These are phyloP conservation scores for Gambelia wislizenii DNA, from an alignment of 2,797 vertebrate genomes.

Conservation along the genomic window DNA sequence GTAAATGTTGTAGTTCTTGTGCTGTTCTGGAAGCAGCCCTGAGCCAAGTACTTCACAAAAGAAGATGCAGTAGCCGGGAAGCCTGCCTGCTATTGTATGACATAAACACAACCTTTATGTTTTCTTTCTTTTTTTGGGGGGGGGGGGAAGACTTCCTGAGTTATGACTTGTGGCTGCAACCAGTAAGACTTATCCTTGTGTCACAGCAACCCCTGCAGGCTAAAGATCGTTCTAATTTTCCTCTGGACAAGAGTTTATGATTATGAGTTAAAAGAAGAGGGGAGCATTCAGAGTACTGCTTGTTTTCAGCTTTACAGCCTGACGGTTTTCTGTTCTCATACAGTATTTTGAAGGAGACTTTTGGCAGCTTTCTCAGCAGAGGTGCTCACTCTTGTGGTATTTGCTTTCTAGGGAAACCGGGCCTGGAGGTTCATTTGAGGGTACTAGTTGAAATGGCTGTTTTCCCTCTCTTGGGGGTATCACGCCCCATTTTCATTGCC, in stretches of 20 bases:
- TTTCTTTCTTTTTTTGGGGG: constrained; percentile 11
- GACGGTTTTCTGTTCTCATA: not conserved
- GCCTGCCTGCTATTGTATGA: constrained; percentile 67
- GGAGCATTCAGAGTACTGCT: constrained; percentile 22
- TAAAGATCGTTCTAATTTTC: constrained; percentile 61
- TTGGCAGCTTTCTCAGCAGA: constrained; percentile 5
- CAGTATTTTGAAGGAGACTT: not conserved
- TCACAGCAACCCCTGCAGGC: constrained; percentile 83
- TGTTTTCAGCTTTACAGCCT: not conserved
- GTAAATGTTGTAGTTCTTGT: constrained; percentile 74
- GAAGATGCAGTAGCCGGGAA: constrained; percentile 70
- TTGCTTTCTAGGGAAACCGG: not conserved
- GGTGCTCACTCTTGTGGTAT: not conserved
- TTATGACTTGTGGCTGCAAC: constrained; percentile 70
- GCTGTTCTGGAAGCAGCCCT: constrained; percentile 77
- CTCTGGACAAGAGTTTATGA: constrained; percentile 27
- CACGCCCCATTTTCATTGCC: not conserved
- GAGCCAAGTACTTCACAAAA: constrained; percentile 73
- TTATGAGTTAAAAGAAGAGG: constrained; percentile 28
- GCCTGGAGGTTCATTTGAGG: not conserved
- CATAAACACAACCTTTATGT: constrained; percentile 77
- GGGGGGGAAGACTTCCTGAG: constrained; percentile 61
- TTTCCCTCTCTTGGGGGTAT: not conserved
- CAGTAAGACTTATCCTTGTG: constrained; percentile 71
- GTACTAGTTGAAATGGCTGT: not conserved